phyloP scores from a whole-genome alignment of 2,113 vertebrate genomes.

The Corythaixoides concolor region DNA sequence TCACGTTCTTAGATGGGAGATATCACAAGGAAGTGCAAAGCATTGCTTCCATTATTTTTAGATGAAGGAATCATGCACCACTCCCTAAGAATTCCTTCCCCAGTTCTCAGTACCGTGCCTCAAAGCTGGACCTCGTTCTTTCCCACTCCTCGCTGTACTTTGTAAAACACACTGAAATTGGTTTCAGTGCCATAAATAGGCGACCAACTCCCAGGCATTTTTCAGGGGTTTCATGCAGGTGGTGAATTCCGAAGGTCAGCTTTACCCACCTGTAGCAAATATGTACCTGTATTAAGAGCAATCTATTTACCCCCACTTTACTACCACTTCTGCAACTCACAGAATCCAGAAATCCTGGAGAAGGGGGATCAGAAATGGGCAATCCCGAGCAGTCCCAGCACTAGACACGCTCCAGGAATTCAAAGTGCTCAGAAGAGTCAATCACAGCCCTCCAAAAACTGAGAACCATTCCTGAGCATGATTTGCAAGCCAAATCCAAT shows the following conservation, averaged over 20 bases:
- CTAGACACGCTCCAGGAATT: not conserved
- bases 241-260: not conserved
- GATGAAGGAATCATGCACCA: not conserved
- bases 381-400: accelerated
- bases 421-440: not conserved
- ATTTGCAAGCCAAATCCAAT: not conserved
- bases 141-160: not conserved
- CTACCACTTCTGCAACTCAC: not conserved
- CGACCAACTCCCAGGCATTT: too few species aligned
- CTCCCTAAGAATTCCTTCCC: not conserved
- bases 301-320: not conserved
- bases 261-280: not conserved
- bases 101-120: not conserved
- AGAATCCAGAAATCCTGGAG: not conserved
- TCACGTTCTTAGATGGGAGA: accelerated
- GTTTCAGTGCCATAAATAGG: not conserved
- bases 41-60: not conserved
- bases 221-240: accelerated
- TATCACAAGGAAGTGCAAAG: too few species aligned
- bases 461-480: accelerated
- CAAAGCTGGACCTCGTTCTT: not conserved
- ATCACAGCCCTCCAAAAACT: not conserved
- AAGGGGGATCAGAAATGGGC: not conserved
- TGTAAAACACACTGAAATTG: not conserved
- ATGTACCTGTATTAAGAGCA: accelerated